Conservation (phyloP, 2,113 vertebrate genomes). For the Tetrao urogallus region DNA sequence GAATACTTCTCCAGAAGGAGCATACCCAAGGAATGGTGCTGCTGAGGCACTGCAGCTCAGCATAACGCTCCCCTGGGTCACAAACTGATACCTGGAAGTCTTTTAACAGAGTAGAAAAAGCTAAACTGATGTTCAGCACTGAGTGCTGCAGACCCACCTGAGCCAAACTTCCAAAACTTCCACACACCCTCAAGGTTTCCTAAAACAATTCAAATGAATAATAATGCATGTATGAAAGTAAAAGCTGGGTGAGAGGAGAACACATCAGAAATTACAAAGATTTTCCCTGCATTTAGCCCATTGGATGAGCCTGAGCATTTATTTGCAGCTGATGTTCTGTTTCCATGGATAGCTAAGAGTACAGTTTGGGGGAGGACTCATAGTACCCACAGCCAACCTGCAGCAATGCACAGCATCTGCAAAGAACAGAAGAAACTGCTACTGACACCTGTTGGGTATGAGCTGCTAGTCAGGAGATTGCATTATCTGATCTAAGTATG, state of each 20-base stretch:
- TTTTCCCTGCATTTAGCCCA: neutral
- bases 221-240: neutral
- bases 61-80: accelerated
- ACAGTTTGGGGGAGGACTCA: neutral
- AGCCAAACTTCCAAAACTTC: neutral
- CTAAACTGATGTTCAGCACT: neutral
- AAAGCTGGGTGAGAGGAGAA: neutral
- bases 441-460: neutral
- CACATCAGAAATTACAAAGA: neutral
- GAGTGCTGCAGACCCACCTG: neutral
- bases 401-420: neutral
- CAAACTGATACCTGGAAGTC: neutral
- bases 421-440: neutral
- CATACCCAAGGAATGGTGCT: neutral
- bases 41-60: neutral
- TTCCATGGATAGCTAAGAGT: neutral
- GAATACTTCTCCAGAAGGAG: neutral
- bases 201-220: neutral
- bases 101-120: neutral
- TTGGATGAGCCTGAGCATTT: neutral
- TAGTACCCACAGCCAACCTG: neutral
- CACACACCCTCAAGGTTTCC: neutral
- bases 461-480: neutral
- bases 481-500: neutral
- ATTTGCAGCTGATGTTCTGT: neutral